These are phyloP conservation scores for Trichonephila clavata DNA, from an alignment of 1,140 invertebrate genomes.

Conservation along the genomic window DNA sequence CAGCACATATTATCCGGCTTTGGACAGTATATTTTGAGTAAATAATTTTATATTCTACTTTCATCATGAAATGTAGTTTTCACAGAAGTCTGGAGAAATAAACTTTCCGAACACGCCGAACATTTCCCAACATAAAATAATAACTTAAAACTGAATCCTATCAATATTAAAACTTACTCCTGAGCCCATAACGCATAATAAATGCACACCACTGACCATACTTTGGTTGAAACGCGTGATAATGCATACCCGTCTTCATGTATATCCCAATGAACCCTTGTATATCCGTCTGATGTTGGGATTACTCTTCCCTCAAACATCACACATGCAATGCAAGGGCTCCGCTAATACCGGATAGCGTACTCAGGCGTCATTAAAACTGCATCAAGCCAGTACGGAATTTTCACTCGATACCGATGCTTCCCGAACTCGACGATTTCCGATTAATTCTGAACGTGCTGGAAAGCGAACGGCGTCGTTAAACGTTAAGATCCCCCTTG, in stretches of 20 bases:
- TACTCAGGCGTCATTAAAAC: slow-evolving; percentile 21
- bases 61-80: too few species aligned
- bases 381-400: slow-evolving; percentile 4
- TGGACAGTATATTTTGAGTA: too few species aligned
- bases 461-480: slow-evolving; percentile 61
- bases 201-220: background rate
- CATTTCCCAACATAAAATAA: background rate
- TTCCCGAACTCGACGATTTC: slow-evolving; percentile 41
- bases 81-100: too few species aligned
- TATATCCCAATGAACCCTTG: background rate
- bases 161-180: background rate
- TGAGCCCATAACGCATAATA: background rate
- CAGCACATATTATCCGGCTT: too few species aligned
- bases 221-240: background rate
- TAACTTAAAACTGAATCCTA: background rate
- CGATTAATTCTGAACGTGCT: slow-evolving; percentile 71
- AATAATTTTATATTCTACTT: too few species aligned
- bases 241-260: background rate
- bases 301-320: background rate
- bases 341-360: background rate
- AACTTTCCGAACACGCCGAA: too few species aligned
- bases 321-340: background rate
- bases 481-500: slow-evolving; percentile 33
- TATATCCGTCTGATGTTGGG: background rate
- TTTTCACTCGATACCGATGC: slow-evolving; percentile 35